phyloP scores from a whole-genome alignment of 2,888 invertebrate species.

The Liopterus haemorrhoidalis region DNA sequence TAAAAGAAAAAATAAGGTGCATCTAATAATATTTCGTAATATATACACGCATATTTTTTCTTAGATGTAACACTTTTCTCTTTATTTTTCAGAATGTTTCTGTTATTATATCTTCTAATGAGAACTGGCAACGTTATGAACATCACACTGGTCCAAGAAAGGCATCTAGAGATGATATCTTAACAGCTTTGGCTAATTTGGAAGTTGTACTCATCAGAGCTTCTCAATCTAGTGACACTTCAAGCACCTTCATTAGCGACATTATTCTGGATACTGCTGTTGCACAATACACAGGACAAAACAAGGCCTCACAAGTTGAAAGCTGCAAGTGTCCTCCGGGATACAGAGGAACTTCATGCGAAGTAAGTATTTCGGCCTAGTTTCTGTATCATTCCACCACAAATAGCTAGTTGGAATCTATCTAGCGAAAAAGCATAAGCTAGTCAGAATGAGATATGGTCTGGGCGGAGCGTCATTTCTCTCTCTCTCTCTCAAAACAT shows the following conservation, averaged over 20 bases:
- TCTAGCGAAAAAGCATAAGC: too few species aligned
- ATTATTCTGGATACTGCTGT: conserved; percentile 82
- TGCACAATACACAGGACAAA: conserved; percentile 55
- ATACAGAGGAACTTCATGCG: conserved; percentile 79
- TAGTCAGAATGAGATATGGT: too few species aligned
- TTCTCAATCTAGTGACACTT: conserved; percentile 60
- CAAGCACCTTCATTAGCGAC: conserved; percentile 67
- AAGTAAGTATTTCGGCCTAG: conserved; percentile 51
- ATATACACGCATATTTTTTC: too few species aligned
- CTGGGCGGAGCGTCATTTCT: too few species aligned
- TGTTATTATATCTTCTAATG: conserved; percentile 58
- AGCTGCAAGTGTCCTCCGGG: conserved; percentile 74
- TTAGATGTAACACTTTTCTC: conserved; percentile 12
- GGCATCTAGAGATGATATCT: conserved; percentile 72
- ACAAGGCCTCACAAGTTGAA: conserved; percentile 73
- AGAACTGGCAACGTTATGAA: conserved; percentile 58
- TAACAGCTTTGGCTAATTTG: conserved; percentile 77
- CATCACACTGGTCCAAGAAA: conserved; percentile 50
- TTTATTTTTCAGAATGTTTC: conserved; percentile 50
- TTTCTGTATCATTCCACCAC: too few species aligned
- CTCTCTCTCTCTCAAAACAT: too few species aligned
- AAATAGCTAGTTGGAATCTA: too few species aligned
- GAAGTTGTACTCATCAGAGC: conserved; percentile 80
- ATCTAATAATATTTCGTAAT: too few species aligned
- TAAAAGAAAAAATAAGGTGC: too few species aligned